These are phyloP conservation scores for Andrena praecox DNA, from an alignment of 2,888 invertebrate species.

Conservation along the genomic window DNA sequence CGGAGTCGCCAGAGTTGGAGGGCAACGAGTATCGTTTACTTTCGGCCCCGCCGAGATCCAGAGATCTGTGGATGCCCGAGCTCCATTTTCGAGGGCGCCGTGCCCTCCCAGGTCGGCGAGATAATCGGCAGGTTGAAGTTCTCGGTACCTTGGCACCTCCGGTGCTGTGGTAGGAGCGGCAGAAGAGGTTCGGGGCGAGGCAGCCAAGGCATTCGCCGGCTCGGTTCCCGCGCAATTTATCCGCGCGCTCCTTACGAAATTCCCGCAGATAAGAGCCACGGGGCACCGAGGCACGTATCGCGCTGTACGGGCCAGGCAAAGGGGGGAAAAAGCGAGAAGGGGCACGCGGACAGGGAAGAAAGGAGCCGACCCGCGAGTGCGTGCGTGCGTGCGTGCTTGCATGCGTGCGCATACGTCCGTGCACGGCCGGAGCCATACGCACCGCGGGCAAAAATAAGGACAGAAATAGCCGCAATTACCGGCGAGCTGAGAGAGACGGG, in stretches of 20 bases:
- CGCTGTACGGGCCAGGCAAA: slow-evolving; percentile 34
- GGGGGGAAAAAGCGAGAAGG: slow-evolving; percentile 5
- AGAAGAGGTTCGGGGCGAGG: slow-evolving; percentile 2
- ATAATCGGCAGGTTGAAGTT: slow-evolving; percentile 55
- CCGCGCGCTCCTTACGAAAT: slow-evolving; percentile 65
- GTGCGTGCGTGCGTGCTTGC: slow-evolving; percentile 27
- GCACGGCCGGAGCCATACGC: slow-evolving; percentile 57
- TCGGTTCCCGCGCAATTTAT: slow-evolving; percentile 68
- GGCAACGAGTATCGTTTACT: background rate
- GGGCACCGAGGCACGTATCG: slow-evolving; percentile 62
- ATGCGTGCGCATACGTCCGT: slow-evolving; percentile 45
- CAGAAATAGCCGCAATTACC: slow-evolving; percentile 78
- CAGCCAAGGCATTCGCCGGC: background rate
- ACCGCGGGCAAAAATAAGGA: slow-evolving; percentile 71
- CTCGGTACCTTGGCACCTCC: slow-evolving; percentile 55
- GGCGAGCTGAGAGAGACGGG: slow-evolving; percentile 65
- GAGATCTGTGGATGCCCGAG: background rate
- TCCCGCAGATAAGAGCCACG: slow-evolving; percentile 63
- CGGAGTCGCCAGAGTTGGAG: background rate
- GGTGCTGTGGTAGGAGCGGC: slow-evolving; percentile 26
- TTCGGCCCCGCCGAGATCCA: too few relatives aligned
- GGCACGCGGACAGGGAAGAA: slow-evolving; percentile 13
- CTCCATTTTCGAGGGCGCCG: slow-evolving; percentile 28
- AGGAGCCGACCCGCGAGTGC: slow-evolving; percentile 44
- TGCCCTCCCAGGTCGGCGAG: slow-evolving; percentile 21